Evolutionary conservation across 2,888 invertebrate genomes (phyloP).

Genomic region (Conops quadrifasciatus): DNA sequence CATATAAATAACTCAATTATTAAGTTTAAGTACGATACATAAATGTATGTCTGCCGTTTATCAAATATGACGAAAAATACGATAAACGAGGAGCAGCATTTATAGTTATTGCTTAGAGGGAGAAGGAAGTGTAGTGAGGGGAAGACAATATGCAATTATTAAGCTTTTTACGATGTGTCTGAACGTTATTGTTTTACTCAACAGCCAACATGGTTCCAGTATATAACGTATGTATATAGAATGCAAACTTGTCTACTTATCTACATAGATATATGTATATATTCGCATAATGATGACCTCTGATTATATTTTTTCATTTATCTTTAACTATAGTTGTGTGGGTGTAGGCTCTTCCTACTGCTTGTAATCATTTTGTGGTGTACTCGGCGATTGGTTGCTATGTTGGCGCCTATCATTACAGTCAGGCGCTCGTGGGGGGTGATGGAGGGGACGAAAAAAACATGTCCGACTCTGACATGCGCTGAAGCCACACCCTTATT

Average conservation of each 20-base stretch:
- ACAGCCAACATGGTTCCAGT: neutral
- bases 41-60: slow-evolving; percentile 35
- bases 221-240: too few species aligned
- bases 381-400: slow-evolving; percentile 38
- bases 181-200: slow-evolving; percentile 34
- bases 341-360: neutral
- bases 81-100: slow-evolving; percentile 12
- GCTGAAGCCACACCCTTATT: slow-evolving; percentile 41
- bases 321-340: neutral
- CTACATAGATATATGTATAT: too few species aligned
- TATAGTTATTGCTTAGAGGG: neutral
- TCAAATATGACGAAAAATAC: slow-evolving; percentile 18
- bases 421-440: neutral
- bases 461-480: slow-evolving; percentile 21
- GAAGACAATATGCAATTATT: slow-evolving; percentile 44
- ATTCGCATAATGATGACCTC: too few species aligned
- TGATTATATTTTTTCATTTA: slow-evolving; percentile 5
- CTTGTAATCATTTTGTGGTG: neutral
- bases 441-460: slow-evolving; percentile 18
- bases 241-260: too few species aligned
- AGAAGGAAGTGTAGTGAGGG: neutral
- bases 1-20: slow-evolving; percentile 35
- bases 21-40: slow-evolving; percentile 35
- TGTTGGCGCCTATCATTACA: neutral
- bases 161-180: slow-evolving; percentile 48